Evolutionary conservation across 2,888 invertebrate genomes (phyloP), one percentile per base, ranked within the genome.

Genomic region (Hypomecis punctinalis): DNA sequence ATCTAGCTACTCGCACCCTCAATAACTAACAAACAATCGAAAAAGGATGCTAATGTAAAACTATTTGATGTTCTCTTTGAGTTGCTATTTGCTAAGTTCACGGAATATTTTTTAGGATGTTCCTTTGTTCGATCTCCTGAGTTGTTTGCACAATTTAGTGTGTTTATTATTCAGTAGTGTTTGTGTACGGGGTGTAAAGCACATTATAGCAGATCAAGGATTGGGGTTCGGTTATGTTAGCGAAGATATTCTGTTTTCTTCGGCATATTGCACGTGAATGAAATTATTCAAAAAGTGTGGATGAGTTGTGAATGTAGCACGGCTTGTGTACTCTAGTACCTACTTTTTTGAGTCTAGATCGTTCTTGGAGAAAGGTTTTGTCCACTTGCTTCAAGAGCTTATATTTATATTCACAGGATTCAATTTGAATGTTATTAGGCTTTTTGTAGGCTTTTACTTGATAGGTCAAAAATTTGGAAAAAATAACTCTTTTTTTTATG

Each of bases 41-140:
- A 79, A 77, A 77, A 80, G 69, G 81, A 85, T 83, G 86, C 83
- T 86, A 88, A 86, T 85, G 82, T 83, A 76, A 79, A 82, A 85
- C 84, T 90, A 89, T 90, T 90, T 89, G 89, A 90, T 90, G 84
- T 88, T 83, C 76, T 68, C 79, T 79, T 78, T 83, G 80, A 81
- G 74, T 72, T 66, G 61, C 65, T 81, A 81, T 86, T 86, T 88
- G 82, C 85, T 82, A 84, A 79, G 81, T 81, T 78, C 75, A 76
- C 73, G 70, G 75, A 69, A 76, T 77, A 80, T 79, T 82, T 82
- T 81, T 79, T 77, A 76, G 75, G 76, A 73, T 72, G 69, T 67
- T 55, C 56, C 61, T 63, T 71, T 71, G 75, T 82, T 79, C 78
- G 71, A 63, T 59, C 56, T 63, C 42, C 58, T 60, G 37, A 57